Evolutionary conservation across 2,888 invertebrate genomes (phyloP).

Genomic region (Thymelicus lineola): DNA sequence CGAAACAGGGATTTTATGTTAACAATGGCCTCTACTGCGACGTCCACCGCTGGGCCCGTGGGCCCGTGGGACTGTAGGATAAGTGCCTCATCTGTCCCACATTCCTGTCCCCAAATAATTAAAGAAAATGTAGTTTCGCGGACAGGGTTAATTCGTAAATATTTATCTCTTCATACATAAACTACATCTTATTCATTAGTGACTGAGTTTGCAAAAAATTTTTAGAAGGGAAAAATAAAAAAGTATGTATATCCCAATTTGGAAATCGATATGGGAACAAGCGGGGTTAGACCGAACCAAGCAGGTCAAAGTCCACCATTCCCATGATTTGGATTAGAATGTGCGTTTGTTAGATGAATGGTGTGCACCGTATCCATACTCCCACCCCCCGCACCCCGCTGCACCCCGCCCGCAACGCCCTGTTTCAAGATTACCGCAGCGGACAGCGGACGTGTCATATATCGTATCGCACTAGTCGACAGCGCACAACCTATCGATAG

Average conservation of each 20-base stretch:
- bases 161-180: background rate
- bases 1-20: conserved; percentile 75
- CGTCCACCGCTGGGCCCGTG: background rate
- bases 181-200: too few species aligned
- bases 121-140: background rate
- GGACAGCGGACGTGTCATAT: background rate
- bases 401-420: background rate
- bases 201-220: too few species aligned
- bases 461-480: background rate
- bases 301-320: conserved; percentile 14
- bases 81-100: background rate
- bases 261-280: background rate
- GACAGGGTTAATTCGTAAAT: background rate
- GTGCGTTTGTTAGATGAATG: conserved; percentile 20
- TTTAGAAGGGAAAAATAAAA: too few species aligned
- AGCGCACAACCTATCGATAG: conserved; percentile 13
- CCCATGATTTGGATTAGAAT: conserved; percentile 13
- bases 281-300: background rate
- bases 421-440: background rate
- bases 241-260: background rate
- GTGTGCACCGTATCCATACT: background rate
- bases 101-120: background rate
- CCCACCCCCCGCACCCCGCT: too few species aligned
- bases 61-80: background rate
- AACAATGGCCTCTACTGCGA: conserved; percentile 49